These are phyloP conservation scores for Dascillus cervinus DNA, from an alignment of 2,888 invertebrate species.

Conservation along the genomic window DNA sequence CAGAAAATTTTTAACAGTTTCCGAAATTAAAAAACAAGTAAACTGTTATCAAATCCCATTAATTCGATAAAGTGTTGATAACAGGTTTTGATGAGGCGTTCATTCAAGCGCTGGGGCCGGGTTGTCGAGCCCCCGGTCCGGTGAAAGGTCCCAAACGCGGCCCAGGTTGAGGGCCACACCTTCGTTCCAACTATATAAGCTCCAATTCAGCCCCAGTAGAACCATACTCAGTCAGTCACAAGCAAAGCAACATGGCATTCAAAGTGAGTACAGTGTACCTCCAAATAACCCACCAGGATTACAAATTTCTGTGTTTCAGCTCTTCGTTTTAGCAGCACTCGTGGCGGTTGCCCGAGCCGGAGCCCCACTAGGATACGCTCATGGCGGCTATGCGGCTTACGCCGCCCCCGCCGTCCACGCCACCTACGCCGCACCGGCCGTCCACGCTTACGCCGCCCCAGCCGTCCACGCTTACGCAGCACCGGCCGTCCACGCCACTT, in stretches of 20 bases:
- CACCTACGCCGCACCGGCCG: conserved; percentile 10
- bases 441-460: conserved; percentile 27
- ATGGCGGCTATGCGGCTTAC: conserved; percentile 13
- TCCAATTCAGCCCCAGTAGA: conserved; percentile 12
- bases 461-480: conserved; percentile 26
- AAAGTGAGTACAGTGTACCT: conserved; percentile 17
- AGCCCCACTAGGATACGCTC: conserved; percentile 7
- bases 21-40: too few species aligned
- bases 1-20: too few species aligned
- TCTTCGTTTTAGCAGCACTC: conserved; percentile 17
- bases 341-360: conserved; percentile 19
- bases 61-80: too few species aligned
- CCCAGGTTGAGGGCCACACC: conserved; percentile 17
- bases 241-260: conserved; percentile 13
- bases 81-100: too few species aligned
- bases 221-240: conserved; percentile 5
- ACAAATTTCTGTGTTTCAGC: conserved; percentile 16
- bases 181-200: conserved; percentile 14
- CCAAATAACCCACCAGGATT: conserved; percentile 17
- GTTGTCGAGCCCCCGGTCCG: conserved; percentile 7
- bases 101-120: not conserved
- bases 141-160: conserved; percentile 15
- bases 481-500: conserved; percentile 34
- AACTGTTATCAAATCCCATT: too few species aligned
- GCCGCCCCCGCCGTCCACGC: conserved; percentile 16